Base-by-base conservation (phyloP, 2,797 vertebrate genomes). In the Paramormyrops hopkinsi region DNA sequence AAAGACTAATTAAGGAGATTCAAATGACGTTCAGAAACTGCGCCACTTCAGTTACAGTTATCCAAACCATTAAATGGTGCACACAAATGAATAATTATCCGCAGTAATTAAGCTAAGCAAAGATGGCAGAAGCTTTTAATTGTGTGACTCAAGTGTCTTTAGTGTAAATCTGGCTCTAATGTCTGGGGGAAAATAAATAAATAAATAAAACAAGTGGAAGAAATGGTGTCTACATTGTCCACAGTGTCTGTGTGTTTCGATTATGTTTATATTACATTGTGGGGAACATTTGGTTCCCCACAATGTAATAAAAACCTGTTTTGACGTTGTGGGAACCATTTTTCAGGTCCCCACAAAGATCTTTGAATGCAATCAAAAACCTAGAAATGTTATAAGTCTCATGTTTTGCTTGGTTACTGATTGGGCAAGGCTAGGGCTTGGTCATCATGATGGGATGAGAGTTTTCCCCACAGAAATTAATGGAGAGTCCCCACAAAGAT, bases 1-100 rank as follows among this genome's bases (percentile, higher is more conserved):
- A 88, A 56, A 86, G 54, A 84, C 79, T 91, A 91, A 90, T 91
- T 90, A 91, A 44, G 76, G 44, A 89, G 88, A 87, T 90, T 89
- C 76, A 87, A 79, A 79, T 88, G 86, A 91, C 73, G 90, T 88
- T 59, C 88, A 88, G 89, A 88, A 82, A 50, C 89, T 88, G 85
- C 48, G 59, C 37, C 8, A 87, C 54, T 89, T 89, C 88, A 90
- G 76, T 90, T 87, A 90, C 46, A 51, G 37, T 53, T 87, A 87
- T 88, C 54, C 89, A 51, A 84, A 53, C 76, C 53, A 41, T 84
- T 59, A 84, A 89, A 89, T 48, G n/a, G 2, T 48, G 25, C 25
- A 65, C 44, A 54, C 12, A 56, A 83, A 83, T 56, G 41, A 62
- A 19, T 62, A 85, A 65, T 85, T 89, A 89, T 65, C 53, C 8